phyloP scores from a whole-genome alignment of 1,140 invertebrate species.

The Condylostylus longicornis region DNA sequence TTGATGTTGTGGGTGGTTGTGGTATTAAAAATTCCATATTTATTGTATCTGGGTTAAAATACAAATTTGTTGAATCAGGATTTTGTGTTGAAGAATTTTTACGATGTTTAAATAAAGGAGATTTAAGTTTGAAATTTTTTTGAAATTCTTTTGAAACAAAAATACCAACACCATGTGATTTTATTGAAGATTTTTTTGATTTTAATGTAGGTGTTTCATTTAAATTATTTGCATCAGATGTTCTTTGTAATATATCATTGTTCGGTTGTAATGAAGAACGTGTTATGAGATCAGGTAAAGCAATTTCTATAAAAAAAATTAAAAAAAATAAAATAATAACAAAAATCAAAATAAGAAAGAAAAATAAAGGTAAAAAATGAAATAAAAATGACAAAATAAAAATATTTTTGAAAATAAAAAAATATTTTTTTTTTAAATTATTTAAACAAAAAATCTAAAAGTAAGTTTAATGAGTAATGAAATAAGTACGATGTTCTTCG shows the following conservation, averaged over 20 bases:
- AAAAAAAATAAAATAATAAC: background rate
- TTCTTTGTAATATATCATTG: no score
- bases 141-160: no score
- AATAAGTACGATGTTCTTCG: no score
- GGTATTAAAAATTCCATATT: conserved; percentile 35
- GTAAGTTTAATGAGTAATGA: no score
- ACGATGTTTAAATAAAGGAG: background rate
- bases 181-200: background rate
- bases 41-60: conserved; percentile 17
- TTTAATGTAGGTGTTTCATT: conserved; percentile 12
- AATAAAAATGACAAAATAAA: background rate
- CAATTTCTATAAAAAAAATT: background rate
- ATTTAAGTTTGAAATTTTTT: background rate
- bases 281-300: background rate
- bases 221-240: conserved; percentile 14
- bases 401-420: background rate
- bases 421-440: no score
- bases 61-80: conserved; percentile 15
- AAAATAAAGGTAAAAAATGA: conserved; percentile 1
- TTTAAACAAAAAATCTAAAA: no score
- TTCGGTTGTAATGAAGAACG: conserved; percentile 6
- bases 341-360: background rate
- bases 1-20: no score
- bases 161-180: no score
- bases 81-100: background rate